phyloP scores from a whole-genome alignment of 2,888 invertebrate species.

The Archips xylosteana region DNA sequence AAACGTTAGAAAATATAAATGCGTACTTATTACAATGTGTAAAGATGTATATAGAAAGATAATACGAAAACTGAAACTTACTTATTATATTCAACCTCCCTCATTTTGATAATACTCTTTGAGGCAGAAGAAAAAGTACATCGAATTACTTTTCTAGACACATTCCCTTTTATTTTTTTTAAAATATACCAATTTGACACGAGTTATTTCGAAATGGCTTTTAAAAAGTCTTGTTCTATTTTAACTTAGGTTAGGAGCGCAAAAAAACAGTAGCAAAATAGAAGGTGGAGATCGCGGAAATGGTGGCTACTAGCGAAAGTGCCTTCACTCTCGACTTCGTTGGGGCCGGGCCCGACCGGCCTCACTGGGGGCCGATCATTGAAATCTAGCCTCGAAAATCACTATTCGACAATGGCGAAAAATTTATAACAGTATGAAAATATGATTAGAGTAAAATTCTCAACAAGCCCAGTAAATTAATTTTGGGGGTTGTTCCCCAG shows the following conservation, averaged over 20 bases:
- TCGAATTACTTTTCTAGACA: not conserved
- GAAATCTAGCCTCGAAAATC: not conserved
- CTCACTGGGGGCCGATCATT: constrained; percentile 19
- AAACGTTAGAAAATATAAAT: too few relatives aligned
- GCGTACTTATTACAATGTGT: too few relatives aligned
- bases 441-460: not conserved
- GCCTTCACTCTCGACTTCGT: constrained; percentile 69
- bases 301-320: constrained; percentile 63
- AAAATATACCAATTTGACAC: not conserved
- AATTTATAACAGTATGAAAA: too few relatives aligned
- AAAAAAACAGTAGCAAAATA: constrained; percentile 30
- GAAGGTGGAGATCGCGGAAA: constrained; percentile 46
- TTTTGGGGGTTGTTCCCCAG: not conserved
- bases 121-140: not conserved
- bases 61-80: too few relatives aligned
- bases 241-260: not conserved
- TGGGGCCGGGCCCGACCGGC: constrained; percentile 10
- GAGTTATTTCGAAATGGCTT: not conserved
- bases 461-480: not conserved
- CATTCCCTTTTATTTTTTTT: not conserved
- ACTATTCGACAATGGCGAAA: not conserved
- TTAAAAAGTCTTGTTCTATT: constrained; percentile 25
- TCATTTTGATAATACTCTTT: not conserved
- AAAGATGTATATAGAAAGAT: too few relatives aligned
- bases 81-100: too few relatives aligned